Evolutionary conservation across 2,113 vertebrate genomes (phyloP), one percentile per base, ranked within the genome.

Genomic region (Scolopax mira): DNA sequence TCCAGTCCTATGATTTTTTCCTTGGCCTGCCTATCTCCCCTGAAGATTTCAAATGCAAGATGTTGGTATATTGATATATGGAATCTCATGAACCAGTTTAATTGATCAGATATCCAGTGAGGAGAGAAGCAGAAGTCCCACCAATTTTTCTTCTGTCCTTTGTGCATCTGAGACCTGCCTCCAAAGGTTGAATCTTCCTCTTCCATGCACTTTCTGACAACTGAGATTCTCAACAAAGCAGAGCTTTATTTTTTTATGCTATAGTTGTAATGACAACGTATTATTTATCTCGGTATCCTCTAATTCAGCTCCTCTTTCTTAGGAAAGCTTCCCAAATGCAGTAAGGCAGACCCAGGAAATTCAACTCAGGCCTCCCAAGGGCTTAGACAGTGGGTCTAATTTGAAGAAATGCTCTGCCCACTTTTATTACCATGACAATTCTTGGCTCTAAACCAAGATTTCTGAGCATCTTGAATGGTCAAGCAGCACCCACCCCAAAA

Each of bases 201-300:
- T 94, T 92, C 82, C 30, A 55, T n/a, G 74, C 95, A 94, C 62
- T 96, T 96, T 94, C 85, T 93, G 73, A 89, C 31, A 23, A 80
- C 55, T 44, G 74, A 90, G 65, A 92, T 94, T 89, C 91, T 96
- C 88, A 96, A 93, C 94, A 97, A 95, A 97, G 95, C 93, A 97
- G 90, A 95, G 96, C 94, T 97, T 97, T 96, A 95, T 71, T 94
- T 96, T 96, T 95, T 94, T 96, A 96, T 91, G 67, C 67, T 74
- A 85, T 95, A 96, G 80, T 92, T 95, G 88, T 77, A 89, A 91
- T 82, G 58, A 93, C 92, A 96, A 95, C 2, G 1, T 91, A 83
- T 86, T 88, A 72, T 79, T 85, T 90, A 66, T 94, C 72, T 90
- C 33, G 22, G n/a, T 89, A 90, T 54, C 79, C 73, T 90, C 87